phyloP scores from a whole-genome alignment of 2,113 vertebrate species.

The Indicator indicator region DNA sequence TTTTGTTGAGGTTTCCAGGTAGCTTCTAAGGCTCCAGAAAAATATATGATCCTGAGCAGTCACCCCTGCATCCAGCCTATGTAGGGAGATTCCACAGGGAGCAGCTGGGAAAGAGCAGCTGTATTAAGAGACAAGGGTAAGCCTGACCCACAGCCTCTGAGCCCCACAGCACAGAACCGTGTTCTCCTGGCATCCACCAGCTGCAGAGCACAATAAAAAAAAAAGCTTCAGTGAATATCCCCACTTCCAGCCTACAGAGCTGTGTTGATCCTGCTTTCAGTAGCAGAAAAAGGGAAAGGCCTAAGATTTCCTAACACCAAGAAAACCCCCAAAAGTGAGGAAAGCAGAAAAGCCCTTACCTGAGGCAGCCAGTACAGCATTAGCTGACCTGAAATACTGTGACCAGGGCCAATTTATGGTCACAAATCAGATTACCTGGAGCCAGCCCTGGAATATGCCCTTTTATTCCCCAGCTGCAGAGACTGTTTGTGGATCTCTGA shows the following conservation, averaged over 20 bases:
- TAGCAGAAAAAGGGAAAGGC: neutral
- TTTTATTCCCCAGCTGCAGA: neutral
- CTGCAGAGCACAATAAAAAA: neutral
- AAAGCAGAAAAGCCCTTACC: neutral
- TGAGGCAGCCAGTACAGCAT: rapidly evolving
- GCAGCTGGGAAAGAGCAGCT: neutral
- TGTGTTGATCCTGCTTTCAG: rapidly evolving
- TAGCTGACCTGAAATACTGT: neutral
- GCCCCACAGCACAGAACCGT: constrained; percentile 37
- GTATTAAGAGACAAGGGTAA: neutral
- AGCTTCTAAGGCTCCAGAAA: neutral
- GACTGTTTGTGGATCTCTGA: neutral
- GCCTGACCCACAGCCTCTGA: constrained; percentile 36
- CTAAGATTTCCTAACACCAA: neutral
- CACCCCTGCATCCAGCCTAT: neutral
- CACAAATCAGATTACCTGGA: neutral
- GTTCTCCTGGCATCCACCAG: neutral
- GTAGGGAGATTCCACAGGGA: neutral
- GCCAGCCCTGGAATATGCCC: neutral
- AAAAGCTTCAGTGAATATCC: neutral
- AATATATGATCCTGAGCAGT: neutral
- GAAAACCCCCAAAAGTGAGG: neutral
- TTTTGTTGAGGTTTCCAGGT: neutral
- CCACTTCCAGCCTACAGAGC: neutral
- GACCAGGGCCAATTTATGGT: neutral